Conservation (phyloP, 2,797 vertebrate species). For the Mus spretus region DNA sequence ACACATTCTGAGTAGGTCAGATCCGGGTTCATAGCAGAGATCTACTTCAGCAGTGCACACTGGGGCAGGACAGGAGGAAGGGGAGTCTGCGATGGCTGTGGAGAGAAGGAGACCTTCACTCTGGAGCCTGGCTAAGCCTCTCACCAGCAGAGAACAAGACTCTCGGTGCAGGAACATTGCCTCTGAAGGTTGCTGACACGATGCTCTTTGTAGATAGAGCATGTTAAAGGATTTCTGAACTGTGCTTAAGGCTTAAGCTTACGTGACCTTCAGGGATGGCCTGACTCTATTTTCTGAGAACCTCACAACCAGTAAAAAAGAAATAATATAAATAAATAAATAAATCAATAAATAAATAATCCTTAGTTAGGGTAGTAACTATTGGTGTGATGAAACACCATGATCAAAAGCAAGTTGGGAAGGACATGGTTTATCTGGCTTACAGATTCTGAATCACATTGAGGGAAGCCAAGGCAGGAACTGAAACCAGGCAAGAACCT, state of each 20-base stretch:
- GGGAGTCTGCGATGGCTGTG: too few species aligned
- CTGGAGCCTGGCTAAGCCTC: neutral
- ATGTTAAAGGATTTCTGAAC: neutral
- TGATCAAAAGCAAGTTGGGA: neutral
- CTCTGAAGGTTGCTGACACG: neutral
- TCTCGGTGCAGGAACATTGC: neutral
- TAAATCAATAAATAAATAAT: neutral
- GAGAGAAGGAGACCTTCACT: neutral
- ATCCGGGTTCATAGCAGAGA: neutral
- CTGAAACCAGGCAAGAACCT: neutral
- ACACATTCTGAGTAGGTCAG: neutral
- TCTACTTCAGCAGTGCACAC: neutral
- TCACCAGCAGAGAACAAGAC: neutral
- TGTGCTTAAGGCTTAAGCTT: neutral
- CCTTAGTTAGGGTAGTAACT: too few species aligned
- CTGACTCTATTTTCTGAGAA: neutral
- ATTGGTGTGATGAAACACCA: neutral
- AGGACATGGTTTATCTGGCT: neutral
- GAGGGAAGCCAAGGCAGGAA: neutral
- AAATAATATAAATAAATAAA: neutral
- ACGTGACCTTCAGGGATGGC: neutral
- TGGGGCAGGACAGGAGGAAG: neutral
- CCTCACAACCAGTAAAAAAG: neutral
- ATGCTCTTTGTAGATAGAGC: neutral
- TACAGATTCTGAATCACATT: neutral